A percentile compares a stretch with the other conserved stretches of the same genome.
phyloP scores from a whole-genome alignment of 2,113 vertebrate species.

The Piaya cayana region DNA sequence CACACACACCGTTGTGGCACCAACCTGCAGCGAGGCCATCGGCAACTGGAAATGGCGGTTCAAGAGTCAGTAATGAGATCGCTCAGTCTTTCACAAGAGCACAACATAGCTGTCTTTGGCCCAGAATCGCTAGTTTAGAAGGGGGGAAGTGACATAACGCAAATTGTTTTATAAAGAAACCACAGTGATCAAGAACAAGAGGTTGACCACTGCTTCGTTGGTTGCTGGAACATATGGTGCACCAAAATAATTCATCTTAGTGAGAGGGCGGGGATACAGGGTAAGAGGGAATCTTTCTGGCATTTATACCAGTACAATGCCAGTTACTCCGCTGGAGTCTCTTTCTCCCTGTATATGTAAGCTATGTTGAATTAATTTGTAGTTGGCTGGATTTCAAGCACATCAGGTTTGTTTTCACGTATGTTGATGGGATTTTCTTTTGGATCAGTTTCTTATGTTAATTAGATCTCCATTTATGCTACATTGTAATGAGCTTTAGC shows the following conservation, averaged over 20 bases:
- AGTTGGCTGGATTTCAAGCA: conserved; percentile 61
- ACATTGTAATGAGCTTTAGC: conserved; percentile 39
- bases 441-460: conserved; percentile 46
- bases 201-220: background rate
- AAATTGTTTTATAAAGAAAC: background rate
- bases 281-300: background rate
- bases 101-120: background rate
- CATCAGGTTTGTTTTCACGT: conserved; percentile 50
- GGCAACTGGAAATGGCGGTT: background rate
- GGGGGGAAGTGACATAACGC: background rate
- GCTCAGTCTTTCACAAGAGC: background rate
- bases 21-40: background rate
- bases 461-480: conserved; percentile 53
- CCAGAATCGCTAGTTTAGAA: background rate
- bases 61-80: background rate
- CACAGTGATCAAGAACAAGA: background rate
- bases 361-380: conserved; percentile 66
- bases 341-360: conserved; percentile 22
- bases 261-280: background rate
- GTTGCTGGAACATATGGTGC: background rate
- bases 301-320: background rate
- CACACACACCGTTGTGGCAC: background rate
- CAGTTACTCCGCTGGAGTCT: conserved; percentile 53
- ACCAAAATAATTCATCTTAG: background rate
- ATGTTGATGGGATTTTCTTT: conserved; percentile 57